Conservation (phyloP, 2,888 invertebrate genomes). For the Pimpla rufipes region DNA sequence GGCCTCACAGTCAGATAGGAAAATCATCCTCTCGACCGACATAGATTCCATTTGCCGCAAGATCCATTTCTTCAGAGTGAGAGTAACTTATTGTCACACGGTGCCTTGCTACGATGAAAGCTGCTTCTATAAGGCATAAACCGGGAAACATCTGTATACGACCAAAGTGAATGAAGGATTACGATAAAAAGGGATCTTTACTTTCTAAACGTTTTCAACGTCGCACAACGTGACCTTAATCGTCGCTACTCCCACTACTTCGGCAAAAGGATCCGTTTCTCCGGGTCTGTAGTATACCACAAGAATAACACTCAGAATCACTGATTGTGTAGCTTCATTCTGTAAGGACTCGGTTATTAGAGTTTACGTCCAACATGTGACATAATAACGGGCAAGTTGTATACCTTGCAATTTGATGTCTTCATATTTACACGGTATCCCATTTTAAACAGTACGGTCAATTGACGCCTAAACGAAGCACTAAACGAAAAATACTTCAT, state of each 20-base stretch:
- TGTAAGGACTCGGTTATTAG: neutral
- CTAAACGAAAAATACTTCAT: no score
- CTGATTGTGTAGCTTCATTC: neutral
- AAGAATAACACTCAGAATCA: neutral
- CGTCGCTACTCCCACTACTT: neutral
- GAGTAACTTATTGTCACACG: no score
- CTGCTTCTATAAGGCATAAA: no score
- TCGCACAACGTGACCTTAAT: slow-evolving; percentile 5
- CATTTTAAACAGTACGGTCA: no score
- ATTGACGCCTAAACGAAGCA: no score
- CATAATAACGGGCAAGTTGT: neutral
- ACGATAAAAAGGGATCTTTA: neutral
- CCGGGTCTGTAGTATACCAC: neutral
- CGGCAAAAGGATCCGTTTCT: neutral
- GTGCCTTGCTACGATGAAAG: no score
- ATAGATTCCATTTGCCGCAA: no score
- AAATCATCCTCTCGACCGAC: no score
- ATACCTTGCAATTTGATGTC: neutral
- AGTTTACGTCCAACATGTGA: neutral
- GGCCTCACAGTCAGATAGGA: no score
- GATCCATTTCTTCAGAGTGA: no score
- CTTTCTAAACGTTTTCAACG: neutral
- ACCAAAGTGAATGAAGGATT: neutral
- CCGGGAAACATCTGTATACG: neutral
- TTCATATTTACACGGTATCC: neutral